Evolutionary conservation across 2,113 vertebrate species (phyloP).

Genomic region (Typhlomys cinereus): DNA sequence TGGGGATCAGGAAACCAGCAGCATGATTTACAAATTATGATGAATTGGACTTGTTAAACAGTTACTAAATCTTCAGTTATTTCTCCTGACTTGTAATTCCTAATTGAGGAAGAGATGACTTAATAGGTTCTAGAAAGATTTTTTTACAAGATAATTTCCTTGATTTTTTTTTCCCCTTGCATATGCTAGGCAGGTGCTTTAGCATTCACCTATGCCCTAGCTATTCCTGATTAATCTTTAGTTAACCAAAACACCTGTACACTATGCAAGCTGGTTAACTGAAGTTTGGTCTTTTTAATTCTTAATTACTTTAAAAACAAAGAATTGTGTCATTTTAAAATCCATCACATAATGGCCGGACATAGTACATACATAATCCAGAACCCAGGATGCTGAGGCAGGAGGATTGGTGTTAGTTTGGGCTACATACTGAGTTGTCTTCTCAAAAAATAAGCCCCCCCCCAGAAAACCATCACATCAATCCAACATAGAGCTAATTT

Average conservation of each 20-base stretch:
- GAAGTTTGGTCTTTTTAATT: not conserved
- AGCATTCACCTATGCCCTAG: not conserved
- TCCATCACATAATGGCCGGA: not conserved
- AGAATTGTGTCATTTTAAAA: constrained; percentile 39
- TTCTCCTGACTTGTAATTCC: not conserved
- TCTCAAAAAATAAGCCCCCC: not conserved
- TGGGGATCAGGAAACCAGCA: not conserved
- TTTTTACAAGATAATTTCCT: not conserved
- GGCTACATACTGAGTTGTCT: not conserved
- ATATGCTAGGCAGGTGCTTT: not conserved
- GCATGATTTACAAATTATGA: not conserved
- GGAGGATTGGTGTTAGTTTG: not conserved
- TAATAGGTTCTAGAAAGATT: not conserved
- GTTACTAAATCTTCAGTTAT: not conserved
- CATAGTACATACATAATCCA: too few relatives aligned
- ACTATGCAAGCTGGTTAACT: constrained; percentile 21
- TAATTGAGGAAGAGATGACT: not conserved
- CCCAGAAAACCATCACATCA: not conserved
- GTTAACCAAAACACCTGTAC: not conserved
- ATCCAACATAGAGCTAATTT: too few relatives aligned
- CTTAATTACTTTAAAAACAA: too few relatives aligned
- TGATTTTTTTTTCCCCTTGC: not conserved
- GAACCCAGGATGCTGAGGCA: not conserved
- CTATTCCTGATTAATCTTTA: not conserved
- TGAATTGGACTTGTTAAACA: not conserved